A percentile compares a stretch with the other conserved stretches of the same genome.
Evolutionary conservation across 1,140 invertebrate genomes (phyloP).

Genomic region (Drosophila burlai): DNA sequence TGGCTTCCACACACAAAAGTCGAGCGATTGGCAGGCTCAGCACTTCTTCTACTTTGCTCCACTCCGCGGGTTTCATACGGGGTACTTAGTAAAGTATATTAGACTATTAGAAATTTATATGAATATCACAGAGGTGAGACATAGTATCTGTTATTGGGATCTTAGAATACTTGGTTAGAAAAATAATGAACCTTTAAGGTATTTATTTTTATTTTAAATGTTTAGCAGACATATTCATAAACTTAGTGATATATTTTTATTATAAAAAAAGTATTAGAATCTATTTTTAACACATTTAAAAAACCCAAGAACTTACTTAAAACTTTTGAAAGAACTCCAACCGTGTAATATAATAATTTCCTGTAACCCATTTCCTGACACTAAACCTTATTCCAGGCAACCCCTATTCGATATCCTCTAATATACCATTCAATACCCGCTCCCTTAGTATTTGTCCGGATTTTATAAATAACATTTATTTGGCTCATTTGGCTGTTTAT

Average conservation of each 20-base stretch:
- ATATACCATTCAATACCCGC: neutral
- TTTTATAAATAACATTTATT: constrained; percentile 81
- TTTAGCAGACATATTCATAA: neutral
- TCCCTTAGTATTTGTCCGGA: constrained; percentile 35
- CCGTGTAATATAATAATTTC: no score
- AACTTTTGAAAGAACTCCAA: no score
- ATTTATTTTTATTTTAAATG: neutral
- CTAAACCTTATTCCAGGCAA: neutral
- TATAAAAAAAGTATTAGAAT: neutral
- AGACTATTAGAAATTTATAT: neutral
- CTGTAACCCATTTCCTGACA: no score
- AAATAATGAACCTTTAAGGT: no score
- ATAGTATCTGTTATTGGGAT: neutral
- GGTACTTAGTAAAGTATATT: neutral
- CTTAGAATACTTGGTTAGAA: neutral
- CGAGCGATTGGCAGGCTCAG: constrained; percentile 59
- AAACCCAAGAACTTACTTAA: neutral
- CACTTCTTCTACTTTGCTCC: constrained; percentile 17
- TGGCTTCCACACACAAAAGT: constrained; percentile 67
- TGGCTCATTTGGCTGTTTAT: constrained; percentile 82
- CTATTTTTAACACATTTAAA: neutral
- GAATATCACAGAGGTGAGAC: fast-evolving
- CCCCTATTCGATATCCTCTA: neutral
- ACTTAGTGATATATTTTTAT: neutral
- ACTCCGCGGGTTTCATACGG: neutral